phyloP scores from a whole-genome alignment of 2,797 vertebrate genomes.

The Phyllotis vaccarum region DNA sequence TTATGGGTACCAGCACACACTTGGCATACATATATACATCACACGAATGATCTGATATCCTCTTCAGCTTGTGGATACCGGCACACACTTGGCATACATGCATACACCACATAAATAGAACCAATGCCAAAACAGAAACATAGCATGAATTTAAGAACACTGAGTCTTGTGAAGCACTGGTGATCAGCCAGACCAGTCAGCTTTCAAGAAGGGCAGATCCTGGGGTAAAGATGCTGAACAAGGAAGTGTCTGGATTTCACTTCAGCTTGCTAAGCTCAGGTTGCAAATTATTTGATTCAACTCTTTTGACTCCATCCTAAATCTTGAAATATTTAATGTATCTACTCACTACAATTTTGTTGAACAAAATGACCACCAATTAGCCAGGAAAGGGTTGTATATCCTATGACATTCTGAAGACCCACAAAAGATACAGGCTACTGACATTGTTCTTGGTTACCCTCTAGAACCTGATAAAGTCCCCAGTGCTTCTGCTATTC shows the following conservation, averaged over 20 bases:
- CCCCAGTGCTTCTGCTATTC: neutral
- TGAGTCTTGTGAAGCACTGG: neutral
- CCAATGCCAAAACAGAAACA: neutral
- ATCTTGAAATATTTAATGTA: slow-evolving; percentile 11
- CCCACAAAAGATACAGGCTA: neutral
- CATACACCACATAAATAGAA: neutral
- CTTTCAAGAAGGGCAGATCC: neutral
- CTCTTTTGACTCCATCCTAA: neutral
- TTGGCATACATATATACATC: neutral
- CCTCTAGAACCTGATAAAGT: neutral
- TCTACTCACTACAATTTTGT: neutral
- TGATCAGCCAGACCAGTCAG: neutral
- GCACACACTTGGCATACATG: neutral
- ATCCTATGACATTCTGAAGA: neutral
- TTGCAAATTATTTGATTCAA: slow-evolving; percentile 29
- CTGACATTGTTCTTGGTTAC: neutral
- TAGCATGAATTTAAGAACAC: neutral
- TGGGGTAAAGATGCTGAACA: neutral
- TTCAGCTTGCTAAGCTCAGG: neutral
- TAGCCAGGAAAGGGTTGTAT: neutral
- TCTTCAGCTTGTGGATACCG: neutral
- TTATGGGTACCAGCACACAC: neutral
- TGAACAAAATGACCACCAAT: neutral
- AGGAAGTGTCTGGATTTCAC: neutral
- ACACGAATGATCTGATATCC: neutral